Conservation (phyloP, 2,888 invertebrate species). For the Smittia aterrima region DNA sequence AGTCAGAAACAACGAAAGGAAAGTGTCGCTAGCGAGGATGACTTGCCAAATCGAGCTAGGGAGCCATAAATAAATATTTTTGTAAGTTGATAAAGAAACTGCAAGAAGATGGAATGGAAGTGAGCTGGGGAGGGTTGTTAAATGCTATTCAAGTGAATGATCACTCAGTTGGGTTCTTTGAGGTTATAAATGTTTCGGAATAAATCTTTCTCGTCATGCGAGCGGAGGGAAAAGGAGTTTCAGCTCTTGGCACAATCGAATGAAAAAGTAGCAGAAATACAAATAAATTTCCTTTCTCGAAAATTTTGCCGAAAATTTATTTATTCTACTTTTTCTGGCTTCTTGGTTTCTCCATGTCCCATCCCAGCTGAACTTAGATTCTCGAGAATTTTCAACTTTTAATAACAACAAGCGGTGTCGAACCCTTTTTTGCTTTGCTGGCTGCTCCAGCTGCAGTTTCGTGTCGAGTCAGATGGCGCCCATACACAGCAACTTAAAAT, state of each 20-base stretch:
- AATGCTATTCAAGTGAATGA: conserved; percentile 12
- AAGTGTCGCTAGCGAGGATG: not conserved
- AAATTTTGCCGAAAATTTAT: not conserved
- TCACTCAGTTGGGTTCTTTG: conserved; percentile 14
- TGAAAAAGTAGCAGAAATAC: not conserved
- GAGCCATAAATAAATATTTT: conserved; percentile 21
- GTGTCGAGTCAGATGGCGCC: too few species aligned
- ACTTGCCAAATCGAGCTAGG: not conserved
- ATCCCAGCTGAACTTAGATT: not conserved
- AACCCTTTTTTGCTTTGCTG: not conserved
- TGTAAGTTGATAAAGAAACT: conserved; percentile 15
- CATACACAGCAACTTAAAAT: too few species aligned
- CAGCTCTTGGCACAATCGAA: not conserved
- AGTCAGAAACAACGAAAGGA: too few species aligned
- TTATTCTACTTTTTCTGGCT: not conserved
- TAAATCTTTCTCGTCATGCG: conserved; percentile 7
- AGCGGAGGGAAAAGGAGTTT: not conserved
- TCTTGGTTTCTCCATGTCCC: not conserved
- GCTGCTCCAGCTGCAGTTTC: not conserved
- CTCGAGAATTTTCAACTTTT: not conserved
- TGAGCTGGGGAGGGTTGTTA: not conserved
- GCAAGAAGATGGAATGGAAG: not conserved
- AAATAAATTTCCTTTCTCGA: not conserved
- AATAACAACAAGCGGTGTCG: not conserved
- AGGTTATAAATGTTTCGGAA: conserved; percentile 12